Base-by-base conservation (phyloP, 2,797 vertebrate species). In the Leucoraja ocellata region DNA sequence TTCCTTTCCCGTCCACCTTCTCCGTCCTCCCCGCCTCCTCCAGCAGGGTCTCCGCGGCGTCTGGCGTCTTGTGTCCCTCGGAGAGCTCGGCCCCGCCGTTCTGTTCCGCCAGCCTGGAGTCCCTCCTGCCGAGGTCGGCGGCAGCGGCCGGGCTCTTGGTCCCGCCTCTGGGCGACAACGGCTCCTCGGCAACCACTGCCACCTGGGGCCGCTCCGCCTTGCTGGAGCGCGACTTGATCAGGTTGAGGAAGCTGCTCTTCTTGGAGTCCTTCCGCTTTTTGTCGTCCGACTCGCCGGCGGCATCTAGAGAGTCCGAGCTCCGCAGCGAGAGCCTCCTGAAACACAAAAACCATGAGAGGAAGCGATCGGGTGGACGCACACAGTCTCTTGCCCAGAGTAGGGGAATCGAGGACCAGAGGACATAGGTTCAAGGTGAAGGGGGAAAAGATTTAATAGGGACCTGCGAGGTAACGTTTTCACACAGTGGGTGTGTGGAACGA, bases 181-280 rank as follows among this genome's bases (percentile, higher is more conserved):
- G 97, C 83, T 98, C 98, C 94, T 99, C 95, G 0, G 95, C 93
- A 94, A 97, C 95, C 0, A 94, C 0, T 74, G 96, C 95, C 13
- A n/a, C 96, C 68, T 97, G 97, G 10, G 97, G 96, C 79, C 97
- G 97, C 93, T 98, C 98, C 0, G 97, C 96, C 95, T 97, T 98
- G 93, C 97, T 94, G 58, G 97, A 97, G 91, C 98, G 97, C 0
- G 98, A 97, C 94, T 99, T 99, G 94, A 99, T 99, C 93, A 99
- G 97, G 93, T 98, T 98, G 36, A 99, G 98, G 95, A 99, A 99
- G 94, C 98, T 98, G 8, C 98, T 98, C 95, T 98, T 98, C 93
- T 97, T 97, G 28, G 98, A 98, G 90, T 99, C 98, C 36, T 97
- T 97, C 95, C 98, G 98, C 95, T 98, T 99, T 96, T 98, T 97